Evolutionary conservation across 2,888 invertebrate genomes (phyloP).

Genomic region (Apodemia hepburni): DNA sequence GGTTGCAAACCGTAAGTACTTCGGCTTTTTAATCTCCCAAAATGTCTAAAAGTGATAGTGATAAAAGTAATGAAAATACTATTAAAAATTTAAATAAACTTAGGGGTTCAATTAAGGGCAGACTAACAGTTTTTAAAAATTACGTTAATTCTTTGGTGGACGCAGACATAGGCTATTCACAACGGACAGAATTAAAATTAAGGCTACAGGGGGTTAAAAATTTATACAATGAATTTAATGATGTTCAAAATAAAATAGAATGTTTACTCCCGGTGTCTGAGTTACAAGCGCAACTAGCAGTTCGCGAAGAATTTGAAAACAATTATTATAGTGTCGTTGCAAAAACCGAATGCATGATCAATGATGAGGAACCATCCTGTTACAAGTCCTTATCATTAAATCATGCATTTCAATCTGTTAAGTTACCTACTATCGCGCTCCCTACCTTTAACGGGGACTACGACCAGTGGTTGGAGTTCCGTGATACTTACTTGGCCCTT

Average conservation of each 20-base stretch:
- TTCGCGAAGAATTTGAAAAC: background rate
- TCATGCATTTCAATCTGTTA: background rate
- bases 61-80: background rate
- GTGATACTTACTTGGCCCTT: slow-evolving; percentile 4
- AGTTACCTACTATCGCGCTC: slow-evolving; percentile 10
- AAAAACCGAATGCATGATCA: background rate
- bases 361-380: background rate
- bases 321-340: background rate
- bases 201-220: slow-evolving; percentile 1
- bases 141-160: background rate
- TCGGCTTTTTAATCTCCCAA: background rate
- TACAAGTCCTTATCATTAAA: background rate
- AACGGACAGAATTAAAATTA: slow-evolving; percentile 6
- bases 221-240: background rate
- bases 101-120: slow-evolving; percentile 1
- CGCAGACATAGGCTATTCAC: background rate
- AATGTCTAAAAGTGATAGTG: background rate
- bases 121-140: slow-evolving; percentile 11
- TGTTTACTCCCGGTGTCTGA: background rate
- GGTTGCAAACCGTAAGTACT: background rate
- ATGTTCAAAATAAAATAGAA: background rate
- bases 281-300: background rate
- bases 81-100: slow-evolving; percentile 4
- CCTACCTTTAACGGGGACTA: background rate
- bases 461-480: slow-evolving; percentile 1